phyloP scores from a whole-genome alignment of 2,113 vertebrate genomes.

The Spea multiplicata region DNA sequence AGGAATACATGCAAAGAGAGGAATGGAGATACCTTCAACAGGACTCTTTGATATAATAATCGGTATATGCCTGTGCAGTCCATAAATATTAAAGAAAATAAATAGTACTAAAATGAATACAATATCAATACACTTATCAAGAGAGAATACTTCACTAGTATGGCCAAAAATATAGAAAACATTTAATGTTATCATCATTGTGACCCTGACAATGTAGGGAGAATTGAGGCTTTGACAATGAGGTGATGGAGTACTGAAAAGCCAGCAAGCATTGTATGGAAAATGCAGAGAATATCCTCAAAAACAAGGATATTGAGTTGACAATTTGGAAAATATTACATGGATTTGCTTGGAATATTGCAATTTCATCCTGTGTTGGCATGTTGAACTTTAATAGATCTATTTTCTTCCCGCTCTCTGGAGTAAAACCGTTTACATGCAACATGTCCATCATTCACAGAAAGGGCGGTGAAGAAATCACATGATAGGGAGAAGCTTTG shows the following conservation, averaged over 20 bases:
- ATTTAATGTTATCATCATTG: too few species aligned
- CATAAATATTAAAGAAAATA: too few species aligned
- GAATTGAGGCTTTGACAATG: neutral
- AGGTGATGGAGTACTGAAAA: neutral
- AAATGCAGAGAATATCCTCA: neutral
- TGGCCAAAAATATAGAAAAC: too few species aligned
- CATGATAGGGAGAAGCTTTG: conserved; percentile 28
- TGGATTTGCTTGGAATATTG: conserved; percentile 22
- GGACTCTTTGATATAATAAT: too few species aligned
- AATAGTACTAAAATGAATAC: too few species aligned
- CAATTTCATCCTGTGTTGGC: conserved; percentile 27
- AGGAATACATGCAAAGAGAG: too few species aligned
- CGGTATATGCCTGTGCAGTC: too few species aligned
- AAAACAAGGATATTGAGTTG: neutral
- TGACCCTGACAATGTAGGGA: neutral
- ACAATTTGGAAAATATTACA: conserved; percentile 26
- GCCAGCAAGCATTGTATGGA: neutral
- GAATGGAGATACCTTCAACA: too few species aligned
- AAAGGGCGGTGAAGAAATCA: conserved; percentile 25
- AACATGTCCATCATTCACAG: conserved; percentile 39
- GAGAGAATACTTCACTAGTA: too few species aligned
- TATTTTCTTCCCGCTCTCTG: conserved; percentile 37
- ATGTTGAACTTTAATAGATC: conserved; percentile 37
- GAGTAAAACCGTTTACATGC: conserved; percentile 39
- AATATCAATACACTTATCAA: too few species aligned